Percentiles rank a stretch among this genome's conserved stretches.
Conservation (phyloP, 2,888 invertebrate genomes). For the Ormyrus pomaceus region DNA sequence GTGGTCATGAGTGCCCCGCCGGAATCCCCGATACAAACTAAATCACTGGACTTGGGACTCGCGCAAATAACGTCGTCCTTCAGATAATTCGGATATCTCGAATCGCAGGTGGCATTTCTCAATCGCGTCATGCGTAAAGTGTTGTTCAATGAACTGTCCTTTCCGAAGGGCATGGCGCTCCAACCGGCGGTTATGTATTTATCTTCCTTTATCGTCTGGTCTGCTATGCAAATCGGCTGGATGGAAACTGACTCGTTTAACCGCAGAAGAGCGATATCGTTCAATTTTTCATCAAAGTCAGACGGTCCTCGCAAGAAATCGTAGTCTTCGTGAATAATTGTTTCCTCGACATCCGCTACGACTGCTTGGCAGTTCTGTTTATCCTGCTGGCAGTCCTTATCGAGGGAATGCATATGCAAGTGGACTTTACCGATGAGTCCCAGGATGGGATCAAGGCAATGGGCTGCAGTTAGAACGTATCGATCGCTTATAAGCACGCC, state of each 20-base stretch:
- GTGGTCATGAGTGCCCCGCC: too few species aligned
- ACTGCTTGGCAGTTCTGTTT: not conserved
- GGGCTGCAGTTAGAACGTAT: conserved; percentile 39
- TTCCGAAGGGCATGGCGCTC: not conserved
- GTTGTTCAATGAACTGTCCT: too few species aligned
- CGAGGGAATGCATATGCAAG: too few species aligned
- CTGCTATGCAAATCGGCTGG: conserved; percentile 27
- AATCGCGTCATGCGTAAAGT: too few species aligned
- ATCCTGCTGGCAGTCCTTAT: too few species aligned
- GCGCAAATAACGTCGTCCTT: too few species aligned
- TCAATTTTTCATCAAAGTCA: not conserved
- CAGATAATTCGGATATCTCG: too few species aligned
- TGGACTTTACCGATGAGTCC: not conserved
- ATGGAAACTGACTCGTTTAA: not conserved
- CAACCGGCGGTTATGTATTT: conserved; percentile 23
- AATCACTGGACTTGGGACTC: too few species aligned
- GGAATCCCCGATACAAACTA: too few species aligned
- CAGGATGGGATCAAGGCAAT: not conserved
- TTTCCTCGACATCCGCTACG: conserved; percentile 10
- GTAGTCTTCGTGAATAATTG: conserved; percentile 32
- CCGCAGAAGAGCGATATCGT: conserved; percentile 22
- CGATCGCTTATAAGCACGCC: conserved; percentile 40
- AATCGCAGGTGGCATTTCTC: too few species aligned
- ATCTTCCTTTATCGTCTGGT: not conserved
- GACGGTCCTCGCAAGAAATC: not conserved